Evolutionary conservation across 2,888 invertebrate genomes (phyloP), one percentile per base, ranked within the genome.

Genomic region (Horisme vitalbata): DNA sequence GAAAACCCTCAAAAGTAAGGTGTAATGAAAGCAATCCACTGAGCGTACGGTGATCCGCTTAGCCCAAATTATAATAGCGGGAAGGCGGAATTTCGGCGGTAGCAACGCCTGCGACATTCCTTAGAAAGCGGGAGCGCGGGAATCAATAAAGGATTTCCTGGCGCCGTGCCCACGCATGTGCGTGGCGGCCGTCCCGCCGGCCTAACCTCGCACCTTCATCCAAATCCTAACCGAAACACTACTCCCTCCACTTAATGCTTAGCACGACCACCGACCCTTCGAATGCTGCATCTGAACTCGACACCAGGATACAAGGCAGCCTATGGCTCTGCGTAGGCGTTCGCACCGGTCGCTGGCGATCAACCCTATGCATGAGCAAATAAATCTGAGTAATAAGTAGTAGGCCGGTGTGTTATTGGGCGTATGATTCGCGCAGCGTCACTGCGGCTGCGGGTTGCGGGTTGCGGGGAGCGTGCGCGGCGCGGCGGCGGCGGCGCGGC

Each of bases 61-160:
- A 79, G 66, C 61, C 69, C 61, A 70, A 79, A 76, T 83, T 81
- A 75, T 79, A 80, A 80, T 73, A 75, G 71, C 67, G 71, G 73
- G 69, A 65, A 72, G 71, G 65, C 54, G 63, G 74, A 74, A 71
- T 80, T 85, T 85, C 75, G 79, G 83, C 79, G 81, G 80, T 75
- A 84, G 80, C 72, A 83, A 76, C 78, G 84, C 75, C 75, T 79
- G 84, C 77, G 83, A 84, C 83, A 85, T 86, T 88, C 85, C 83
- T 89, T 81, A 83, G 83, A 80, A 82, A 80, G 73, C 77, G 73
- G 80, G 80, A 86, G 83, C 83, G 86, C 85, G 86, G 87, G 88
- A 88, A 89, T 89, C 89, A 85, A 89, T 89, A 89, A 87, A 87
- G 88, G 89, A 89, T 88, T 88, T 89, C 81, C 87, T 89, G 88